Percentiles rank a stretch among this genome's conserved stretches.
phyloP scores from a whole-genome alignment of 2,113 vertebrate genomes.

The Pangasianodon gigas region DNA sequence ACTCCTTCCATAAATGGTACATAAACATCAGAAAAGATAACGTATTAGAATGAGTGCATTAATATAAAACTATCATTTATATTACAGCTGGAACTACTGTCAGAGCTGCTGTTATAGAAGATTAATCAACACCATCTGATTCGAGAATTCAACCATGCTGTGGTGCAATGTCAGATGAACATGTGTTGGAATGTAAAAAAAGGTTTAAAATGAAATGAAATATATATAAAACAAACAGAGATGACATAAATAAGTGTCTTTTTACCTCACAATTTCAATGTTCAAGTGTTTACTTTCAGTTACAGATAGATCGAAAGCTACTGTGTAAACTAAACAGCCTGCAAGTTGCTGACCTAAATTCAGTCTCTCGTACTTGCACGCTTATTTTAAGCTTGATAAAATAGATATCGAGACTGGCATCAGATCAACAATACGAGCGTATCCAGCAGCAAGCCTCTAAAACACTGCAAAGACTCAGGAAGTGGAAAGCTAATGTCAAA shows the following conservation, averaged over 20 bases:
- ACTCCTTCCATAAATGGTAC: too few relatives aligned
- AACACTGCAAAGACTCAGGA: constrained; percentile 28
- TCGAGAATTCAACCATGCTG: too few relatives aligned
- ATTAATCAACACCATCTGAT: too few relatives aligned
- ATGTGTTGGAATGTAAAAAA: too few relatives aligned
- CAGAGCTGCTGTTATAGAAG: too few relatives aligned
- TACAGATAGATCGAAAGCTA: not conserved
- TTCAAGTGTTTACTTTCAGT: not conserved
- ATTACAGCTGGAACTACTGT: too few relatives aligned
- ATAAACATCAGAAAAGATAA: too few relatives aligned
- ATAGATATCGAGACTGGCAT: not conserved
- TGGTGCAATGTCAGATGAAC: too few relatives aligned
- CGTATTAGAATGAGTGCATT: too few relatives aligned
- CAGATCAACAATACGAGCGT: not conserved
- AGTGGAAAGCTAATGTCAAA: constrained; percentile 11
- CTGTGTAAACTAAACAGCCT: not conserved
- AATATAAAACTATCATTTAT: too few relatives aligned
- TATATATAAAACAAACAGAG: not conserved
- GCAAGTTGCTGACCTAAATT: constrained; percentile 6
- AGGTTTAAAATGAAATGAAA: too few relatives aligned
- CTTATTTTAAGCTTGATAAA: not conserved
- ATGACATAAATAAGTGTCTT: not conserved
- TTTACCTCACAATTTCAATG: not conserved
- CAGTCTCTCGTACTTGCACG: not conserved
- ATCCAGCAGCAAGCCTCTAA: not conserved